Percentiles rank a stretch among this genome's conserved stretches.
Conservation (phyloP, 2,888 invertebrate species). For the Petrophora chlorosata region DNA sequence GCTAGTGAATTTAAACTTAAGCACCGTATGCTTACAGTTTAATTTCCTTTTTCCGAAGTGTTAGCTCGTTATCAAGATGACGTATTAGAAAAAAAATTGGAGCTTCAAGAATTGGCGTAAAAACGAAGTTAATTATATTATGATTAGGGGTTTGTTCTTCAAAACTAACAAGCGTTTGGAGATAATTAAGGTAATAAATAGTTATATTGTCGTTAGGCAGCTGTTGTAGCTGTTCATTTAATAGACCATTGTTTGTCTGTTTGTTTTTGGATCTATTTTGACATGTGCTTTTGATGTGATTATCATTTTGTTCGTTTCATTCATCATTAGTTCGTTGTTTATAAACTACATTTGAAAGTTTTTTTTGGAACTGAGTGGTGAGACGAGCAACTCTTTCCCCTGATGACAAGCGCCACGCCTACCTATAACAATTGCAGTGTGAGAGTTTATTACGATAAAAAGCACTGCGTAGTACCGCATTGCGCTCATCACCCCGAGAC, state of each 20-base stretch:
- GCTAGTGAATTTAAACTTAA: constrained; percentile 13
- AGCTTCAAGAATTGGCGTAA: constrained; percentile 73
- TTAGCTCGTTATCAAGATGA: constrained; percentile 22
- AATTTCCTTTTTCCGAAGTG: constrained; percentile 12
- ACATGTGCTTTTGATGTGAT: constrained; percentile 53
- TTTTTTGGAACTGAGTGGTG: too few species aligned
- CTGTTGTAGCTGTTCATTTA: constrained; percentile 47
- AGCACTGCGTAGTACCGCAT: too few species aligned
- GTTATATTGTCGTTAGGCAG: constrained; percentile 77
- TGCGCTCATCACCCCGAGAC: too few species aligned
- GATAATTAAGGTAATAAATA: constrained; percentile 79
- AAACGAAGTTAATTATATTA: constrained; percentile 78
- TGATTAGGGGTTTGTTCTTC: constrained; percentile 76
- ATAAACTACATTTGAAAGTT: too few species aligned
- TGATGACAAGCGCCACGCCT: too few species aligned
- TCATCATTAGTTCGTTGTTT: too few species aligned
- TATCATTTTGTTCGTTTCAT: constrained; percentile 10
- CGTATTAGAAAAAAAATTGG: constrained; percentile 40
- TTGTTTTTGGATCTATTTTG: constrained; percentile 66
- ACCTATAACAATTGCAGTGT: too few species aligned
- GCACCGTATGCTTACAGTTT: not conserved
- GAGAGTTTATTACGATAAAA: too few species aligned
- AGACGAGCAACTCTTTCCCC: too few species aligned
- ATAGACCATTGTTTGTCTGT: constrained; percentile 50
- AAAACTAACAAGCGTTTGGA: constrained; percentile 78